Base-by-base conservation (phyloP, 2,113 vertebrate genomes). In the Hippocampus abdominalis region DNA sequence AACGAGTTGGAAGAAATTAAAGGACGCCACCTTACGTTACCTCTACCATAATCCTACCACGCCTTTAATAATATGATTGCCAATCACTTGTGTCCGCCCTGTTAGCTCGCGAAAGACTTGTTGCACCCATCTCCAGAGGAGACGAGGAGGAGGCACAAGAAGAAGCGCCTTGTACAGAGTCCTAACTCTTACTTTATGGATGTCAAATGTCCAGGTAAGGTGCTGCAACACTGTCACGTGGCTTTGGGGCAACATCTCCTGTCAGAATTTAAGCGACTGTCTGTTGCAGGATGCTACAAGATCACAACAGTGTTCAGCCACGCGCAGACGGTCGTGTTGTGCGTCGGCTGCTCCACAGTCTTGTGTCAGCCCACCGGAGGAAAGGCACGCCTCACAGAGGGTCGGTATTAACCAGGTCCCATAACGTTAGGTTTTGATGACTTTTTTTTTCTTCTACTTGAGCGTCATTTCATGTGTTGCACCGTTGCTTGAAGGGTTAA, bases 171-270 rank as follows among this genome's bases (percentile, higher is more conserved):
- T 69, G 95, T 96, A 59, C 95, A 96, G 91, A 94, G 95, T 81
- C 95, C 95, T 1, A 96, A 96, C 84, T 96, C 95, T 59, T 96
- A 95, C 77, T 96, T 96, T 81, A 95, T 96, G 95, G 94, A 96
- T 64, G 94, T 96, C 2, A 96, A 96, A 51, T 96, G 95, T 87
- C 94, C 94, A 90, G 94, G 94, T 95, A 36, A 15, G 15, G 15
- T 64, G 18, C 21, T 1, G 7, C 16, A 8, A 44, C 8, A 4
- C 11, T 2, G 10, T 42, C 8, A 16, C 1, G 13, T 59, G 56
- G 4, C 12, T 59, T 29, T 10, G 0, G 27, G 4, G 5, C 4
- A 8, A 29, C 7, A 59, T 59, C 11, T 6, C 2, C 23, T 29
- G 6, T 32, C 6, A 6, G 16, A 60, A 60, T 60, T 20, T 2